Base-by-base conservation (phyloP, 1,140 invertebrate species). In the Trichonephila clavata region DNA sequence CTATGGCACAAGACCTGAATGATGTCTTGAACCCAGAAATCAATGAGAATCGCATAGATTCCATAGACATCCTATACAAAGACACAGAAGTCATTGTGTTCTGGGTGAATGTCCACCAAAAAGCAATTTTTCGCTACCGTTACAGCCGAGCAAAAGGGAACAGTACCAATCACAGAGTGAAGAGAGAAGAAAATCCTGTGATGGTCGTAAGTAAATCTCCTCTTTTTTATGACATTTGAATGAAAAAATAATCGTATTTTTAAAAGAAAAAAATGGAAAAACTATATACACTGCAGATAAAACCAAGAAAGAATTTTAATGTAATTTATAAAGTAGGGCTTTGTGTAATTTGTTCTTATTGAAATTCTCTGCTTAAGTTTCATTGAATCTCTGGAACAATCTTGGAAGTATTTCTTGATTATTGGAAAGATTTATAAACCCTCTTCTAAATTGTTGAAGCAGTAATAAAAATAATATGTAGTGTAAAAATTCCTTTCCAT, bases 1-100 rank as follows among this genome's bases (percentile, higher is more conserved):
- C 96, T 84, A 96, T 96, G 94, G 96, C 61, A 43, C 68, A 92
- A 32, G 94, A 94, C 57, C 24, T 93, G 95, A 57, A 95, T 95
- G 94, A 95, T 96, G 68, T 96, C 94, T 60, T 94, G 13, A 39
- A 77, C 21, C 81, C 94, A 24, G 81, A 86, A 21, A 27, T 77
- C 32, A 91, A 94, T n/a, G 93, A 81, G 16, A 94, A 91, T 57
- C 94, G 93, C 3, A 95, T 95, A 18, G 94, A 95, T 32, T 95
- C 95, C 7, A 92, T 95, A 16, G 95, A 95, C 87, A 87, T 95
- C 27, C 92, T 94, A 68, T 95, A 94, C 61, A 92, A 93, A 43
- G 94, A 93, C 27, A 87, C 86, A 24, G 93, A 88, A 39, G 65
- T 94, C 16, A 43, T 94, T 18, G 18, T 94, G 57, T 94, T 95